Evolutionary conservation across 2,113 vertebrate genomes (phyloP).

Genomic region (Gila orcuttii): DNA sequence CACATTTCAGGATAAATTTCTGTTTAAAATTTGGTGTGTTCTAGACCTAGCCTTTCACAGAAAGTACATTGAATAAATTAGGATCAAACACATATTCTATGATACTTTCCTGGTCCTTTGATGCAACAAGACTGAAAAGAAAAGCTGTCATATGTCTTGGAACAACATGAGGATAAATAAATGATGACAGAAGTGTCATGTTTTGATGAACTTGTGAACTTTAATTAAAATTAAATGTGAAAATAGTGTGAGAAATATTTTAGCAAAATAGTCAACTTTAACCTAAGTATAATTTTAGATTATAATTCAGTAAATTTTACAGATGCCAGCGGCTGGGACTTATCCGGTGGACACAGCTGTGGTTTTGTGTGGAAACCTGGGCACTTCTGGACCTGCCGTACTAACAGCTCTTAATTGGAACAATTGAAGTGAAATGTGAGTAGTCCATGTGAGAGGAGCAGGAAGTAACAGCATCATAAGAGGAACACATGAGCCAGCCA

Average conservation of each 20-base stretch:
- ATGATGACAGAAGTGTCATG: not conserved
- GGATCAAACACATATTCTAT: not conserved
- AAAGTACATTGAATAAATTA: too few relatives aligned
- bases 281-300: not conserved
- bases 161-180: slow-evolving; percentile 6
- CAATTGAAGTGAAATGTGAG: not conserved
- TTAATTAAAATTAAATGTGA: not conserved
- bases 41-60: not conserved
- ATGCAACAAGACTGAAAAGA: not conserved
- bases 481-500: not conserved
- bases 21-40: not conserved
- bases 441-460: not conserved
- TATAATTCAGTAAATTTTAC: not conserved
- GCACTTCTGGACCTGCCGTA: not conserved
- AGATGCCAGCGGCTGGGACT: not conserved
- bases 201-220: slow-evolving; percentile 9
- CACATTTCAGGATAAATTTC: not conserved
- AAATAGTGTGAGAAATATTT: not conserved
- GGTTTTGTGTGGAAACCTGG: slow-evolving; percentile 38
- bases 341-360: slow-evolving; percentile 18
- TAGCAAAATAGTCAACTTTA: slow-evolving; percentile 14
- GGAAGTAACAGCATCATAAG: slow-evolving; percentile 10
- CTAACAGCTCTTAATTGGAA: slow-evolving; percentile 29
- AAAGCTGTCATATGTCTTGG: not conserved
- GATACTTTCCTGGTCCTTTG: not conserved